phyloP scores from a whole-genome alignment of 2,797 vertebrate genomes.

The Ammospiza maritima region DNA sequence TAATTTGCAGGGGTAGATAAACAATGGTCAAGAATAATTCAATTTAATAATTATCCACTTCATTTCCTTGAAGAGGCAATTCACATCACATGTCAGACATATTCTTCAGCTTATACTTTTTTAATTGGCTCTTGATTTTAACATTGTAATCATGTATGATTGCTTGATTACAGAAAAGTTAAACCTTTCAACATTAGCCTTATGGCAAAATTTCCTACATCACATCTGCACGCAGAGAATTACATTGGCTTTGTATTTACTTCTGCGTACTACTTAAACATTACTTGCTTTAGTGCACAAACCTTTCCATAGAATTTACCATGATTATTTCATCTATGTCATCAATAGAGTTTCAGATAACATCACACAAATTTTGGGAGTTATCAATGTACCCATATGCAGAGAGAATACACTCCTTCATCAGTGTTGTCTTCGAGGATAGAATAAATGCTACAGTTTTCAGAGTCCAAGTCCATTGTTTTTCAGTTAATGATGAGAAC shows the following conservation, averaged over 20 bases:
- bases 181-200: background rate
- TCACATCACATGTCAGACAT: background rate
- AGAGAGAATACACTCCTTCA: background rate
- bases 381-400: background rate
- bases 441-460: background rate
- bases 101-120: background rate
- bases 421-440: background rate
- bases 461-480: background rate
- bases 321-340: background rate
- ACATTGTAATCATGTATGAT: background rate
- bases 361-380: background rate
- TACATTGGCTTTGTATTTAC: background rate
- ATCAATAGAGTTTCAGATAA: background rate
- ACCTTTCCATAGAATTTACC: background rate
- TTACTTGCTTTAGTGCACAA: background rate
- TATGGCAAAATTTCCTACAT: background rate
- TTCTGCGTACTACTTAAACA: accelerated
- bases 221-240: background rate
- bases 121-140: background rate
- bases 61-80: background rate
- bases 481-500: background rate
- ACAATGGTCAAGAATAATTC: background rate
- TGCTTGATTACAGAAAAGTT: background rate
- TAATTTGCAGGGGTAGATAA: background rate
- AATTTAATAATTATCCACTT: background rate